Evolutionary conservation across 1,140 invertebrate genomes (phyloP).

Genomic region (Tribolium castaneum): DNA sequence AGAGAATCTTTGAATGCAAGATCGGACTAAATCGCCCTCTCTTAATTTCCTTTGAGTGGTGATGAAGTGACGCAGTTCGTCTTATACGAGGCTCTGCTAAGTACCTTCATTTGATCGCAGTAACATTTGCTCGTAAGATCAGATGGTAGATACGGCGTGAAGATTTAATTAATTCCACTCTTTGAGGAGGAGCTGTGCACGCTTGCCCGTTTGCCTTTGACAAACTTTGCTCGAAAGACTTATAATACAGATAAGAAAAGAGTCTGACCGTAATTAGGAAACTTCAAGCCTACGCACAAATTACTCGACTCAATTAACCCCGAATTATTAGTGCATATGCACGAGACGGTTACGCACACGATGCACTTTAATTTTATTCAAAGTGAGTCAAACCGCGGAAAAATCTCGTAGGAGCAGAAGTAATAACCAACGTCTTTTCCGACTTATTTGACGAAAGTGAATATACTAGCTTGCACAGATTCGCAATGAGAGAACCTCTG

Average conservation of each 20-base stretch:
- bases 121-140: slow-evolving; percentile 30
- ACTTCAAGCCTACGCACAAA: slow-evolving; percentile 5
- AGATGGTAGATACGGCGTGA: slow-evolving; percentile 32
- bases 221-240: slow-evolving; percentile 32
- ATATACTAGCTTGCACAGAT: slow-evolving; percentile 11
- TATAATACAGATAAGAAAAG: slow-evolving; percentile 31
- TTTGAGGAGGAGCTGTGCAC: slow-evolving; percentile 21
- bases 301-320: slow-evolving; percentile 1
- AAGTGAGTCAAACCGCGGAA: background rate
- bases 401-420: background rate
- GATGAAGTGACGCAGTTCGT: slow-evolving; percentile 23
- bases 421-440: slow-evolving; percentile 16
- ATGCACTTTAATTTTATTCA: background rate
- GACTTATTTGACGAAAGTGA: slow-evolving; percentile 20
- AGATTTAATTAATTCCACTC: slow-evolving; percentile 41
- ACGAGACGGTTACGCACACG: background rate
- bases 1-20: background rate
- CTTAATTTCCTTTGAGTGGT: slow-evolving; percentile 35
- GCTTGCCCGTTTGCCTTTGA: slow-evolving; percentile 32
- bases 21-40: slow-evolving; percentile 7
- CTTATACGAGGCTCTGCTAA: slow-evolving; percentile 5
- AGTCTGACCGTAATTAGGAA: slow-evolving; percentile 26
- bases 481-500: slow-evolving; percentile 29
- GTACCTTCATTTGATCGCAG: slow-evolving; percentile 23
- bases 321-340: background rate